These are phyloP conservation scores for Drosophila nr. perissopoda DNA, from an alignment of 2,888 invertebrate species.

Conservation along the genomic window DNA sequence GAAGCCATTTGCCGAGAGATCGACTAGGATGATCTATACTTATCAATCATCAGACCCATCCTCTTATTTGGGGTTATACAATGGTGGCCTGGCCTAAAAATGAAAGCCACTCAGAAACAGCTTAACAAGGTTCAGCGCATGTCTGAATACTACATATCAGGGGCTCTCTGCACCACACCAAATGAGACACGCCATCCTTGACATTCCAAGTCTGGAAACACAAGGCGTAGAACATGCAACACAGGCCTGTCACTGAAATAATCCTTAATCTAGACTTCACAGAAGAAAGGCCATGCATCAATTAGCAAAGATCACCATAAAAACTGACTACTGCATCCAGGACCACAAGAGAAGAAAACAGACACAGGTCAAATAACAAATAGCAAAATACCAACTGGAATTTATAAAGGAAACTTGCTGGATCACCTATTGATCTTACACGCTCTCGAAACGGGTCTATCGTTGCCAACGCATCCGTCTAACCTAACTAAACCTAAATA, in stretches of 20 bases:
- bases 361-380: too few relatives aligned
- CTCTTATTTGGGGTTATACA: not conserved
- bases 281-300: not conserved
- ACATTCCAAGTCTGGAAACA: not conserved
- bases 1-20: too few relatives aligned
- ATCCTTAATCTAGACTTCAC: not conserved
- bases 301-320: not conserved
- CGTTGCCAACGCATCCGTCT: not conserved
- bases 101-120: not conserved
- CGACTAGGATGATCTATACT: too few relatives aligned
- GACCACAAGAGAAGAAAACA: too few relatives aligned
- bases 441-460: not conserved
- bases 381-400: too few relatives aligned
- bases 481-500: not conserved
- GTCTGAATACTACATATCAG: not conserved
- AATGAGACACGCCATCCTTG: not conserved
- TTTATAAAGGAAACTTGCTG: too few relatives aligned
- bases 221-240: too few relatives aligned
- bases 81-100: not conserved
- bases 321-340: not conserved
- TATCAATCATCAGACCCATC: not conserved
- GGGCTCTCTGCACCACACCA: not conserved
- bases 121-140: not conserved
- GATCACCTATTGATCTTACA: not conserved
- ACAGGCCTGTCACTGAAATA: not conserved